Conservation (phyloP, 2,113 vertebrate genomes). For the Coracopsis vasa region DNA sequence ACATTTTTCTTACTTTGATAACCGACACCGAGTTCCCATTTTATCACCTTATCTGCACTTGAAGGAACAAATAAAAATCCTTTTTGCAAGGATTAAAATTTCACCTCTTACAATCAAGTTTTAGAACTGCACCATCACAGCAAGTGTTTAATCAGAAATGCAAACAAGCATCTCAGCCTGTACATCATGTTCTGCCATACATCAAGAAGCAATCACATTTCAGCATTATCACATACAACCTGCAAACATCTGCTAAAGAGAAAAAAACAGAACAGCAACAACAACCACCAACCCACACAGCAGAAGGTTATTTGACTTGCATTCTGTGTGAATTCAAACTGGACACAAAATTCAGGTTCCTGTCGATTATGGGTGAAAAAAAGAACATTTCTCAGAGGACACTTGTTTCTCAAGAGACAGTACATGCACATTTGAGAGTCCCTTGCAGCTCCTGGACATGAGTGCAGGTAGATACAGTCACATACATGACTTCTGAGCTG, state of each 20-base stretch:
- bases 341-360: not conserved
- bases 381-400: not conserved
- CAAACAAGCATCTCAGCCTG: not conserved
- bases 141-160: not conserved
- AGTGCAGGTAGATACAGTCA: not conserved
- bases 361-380: not conserved
- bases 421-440: not conserved
- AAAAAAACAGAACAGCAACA: not conserved
- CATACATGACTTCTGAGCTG: rapidly evolving
- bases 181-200: not conserved
- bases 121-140: not conserved
- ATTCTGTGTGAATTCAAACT: not conserved
- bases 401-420: not conserved
- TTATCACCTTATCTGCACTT: constrained; percentile 23
- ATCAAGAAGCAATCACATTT: not conserved
- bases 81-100: not conserved
- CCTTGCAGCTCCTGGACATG: not conserved
- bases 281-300: not conserved
- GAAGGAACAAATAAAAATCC: constrained; percentile 26
- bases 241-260: not conserved
- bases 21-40: not conserved
- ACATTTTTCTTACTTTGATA: not conserved
- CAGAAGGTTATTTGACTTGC: not conserved
- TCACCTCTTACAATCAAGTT: not conserved
- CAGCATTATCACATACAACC: not conserved